A percentile compares a stretch with the other conserved stretches of the same genome.
phyloP scores from a whole-genome alignment of 2,888 invertebrate genomes.

The Rosalia funebris region DNA sequence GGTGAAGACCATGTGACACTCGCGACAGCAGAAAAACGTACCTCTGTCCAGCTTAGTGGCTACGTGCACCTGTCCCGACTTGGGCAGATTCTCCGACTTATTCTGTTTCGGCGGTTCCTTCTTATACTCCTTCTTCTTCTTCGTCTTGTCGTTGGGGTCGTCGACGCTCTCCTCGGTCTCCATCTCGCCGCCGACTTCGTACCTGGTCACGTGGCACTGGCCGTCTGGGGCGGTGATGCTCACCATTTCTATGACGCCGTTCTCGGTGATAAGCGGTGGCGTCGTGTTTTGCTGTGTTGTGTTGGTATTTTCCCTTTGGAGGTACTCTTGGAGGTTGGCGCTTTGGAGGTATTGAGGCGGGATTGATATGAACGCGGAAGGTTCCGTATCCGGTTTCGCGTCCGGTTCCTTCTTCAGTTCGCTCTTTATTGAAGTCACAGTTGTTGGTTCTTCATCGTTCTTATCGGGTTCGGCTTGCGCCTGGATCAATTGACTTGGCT shows the following conservation, averaged over 20 bases:
- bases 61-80: no score
- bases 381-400: conserved; percentile 65
- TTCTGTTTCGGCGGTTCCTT: no score
- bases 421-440: conserved; percentile 66
- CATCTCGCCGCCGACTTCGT: conserved; percentile 59
- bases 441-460: conserved; percentile 62
- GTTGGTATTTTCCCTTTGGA: conserved; percentile 62
- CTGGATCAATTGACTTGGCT: conserved; percentile 72
- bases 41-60: no score
- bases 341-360: conserved; percentile 68
- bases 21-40: no score
- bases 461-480: conserved; percentile 56
- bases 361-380: conserved; percentile 61
- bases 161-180: no score
- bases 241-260: conserved; percentile 65
- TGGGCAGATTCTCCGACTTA: no score
- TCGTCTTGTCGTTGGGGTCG: no score
- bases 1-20: no score
- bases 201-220: conserved; percentile 57
- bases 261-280: conserved; percentile 65
- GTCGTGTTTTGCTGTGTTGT: conserved; percentile 69
- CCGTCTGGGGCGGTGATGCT: conserved; percentile 61
- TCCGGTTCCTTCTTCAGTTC: conserved; percentile 50
- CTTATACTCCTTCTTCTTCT: no score
- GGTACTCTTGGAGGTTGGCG: conserved; percentile 67